phyloP scores from a whole-genome alignment of 2,797 vertebrate genomes.

The Ctenopoma multispine region DNA sequence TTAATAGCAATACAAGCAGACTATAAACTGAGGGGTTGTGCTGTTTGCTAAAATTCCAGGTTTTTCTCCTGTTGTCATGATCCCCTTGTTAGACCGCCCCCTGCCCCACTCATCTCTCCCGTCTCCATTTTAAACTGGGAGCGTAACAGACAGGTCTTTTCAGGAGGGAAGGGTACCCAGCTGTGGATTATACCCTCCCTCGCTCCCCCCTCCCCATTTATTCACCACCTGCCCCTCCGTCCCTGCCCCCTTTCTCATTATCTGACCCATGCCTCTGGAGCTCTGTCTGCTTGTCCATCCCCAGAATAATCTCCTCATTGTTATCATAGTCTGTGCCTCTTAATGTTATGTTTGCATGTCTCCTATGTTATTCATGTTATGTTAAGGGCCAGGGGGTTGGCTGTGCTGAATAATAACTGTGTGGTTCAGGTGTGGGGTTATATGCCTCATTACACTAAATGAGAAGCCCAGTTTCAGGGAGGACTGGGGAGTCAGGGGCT shows the following conservation, averaged over 20 bases:
- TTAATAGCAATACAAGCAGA: conserved; percentile 62
- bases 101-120: conserved; percentile 59
- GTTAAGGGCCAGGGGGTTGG: conserved; percentile 19
- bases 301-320: conserved; percentile 52
- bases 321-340: conserved; percentile 40
- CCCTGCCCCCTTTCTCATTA: conserved; percentile 65
- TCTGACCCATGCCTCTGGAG: conserved; percentile 61
- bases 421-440: conserved; percentile 74
- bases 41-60: conserved; percentile 63
- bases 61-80: conserved; percentile 72
- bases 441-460: conserved; percentile 72
- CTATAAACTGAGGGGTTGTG: conserved; percentile 58
- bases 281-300: conserved; percentile 30
- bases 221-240: conserved; percentile 77
- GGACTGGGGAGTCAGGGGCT: conserved; percentile 37
- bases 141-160: conserved; percentile 81
- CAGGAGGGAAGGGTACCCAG: conserved; percentile 59
- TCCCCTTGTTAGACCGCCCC: conserved; percentile 69
- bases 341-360: conserved; percentile 56
- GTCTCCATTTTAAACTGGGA: conserved; percentile 63
- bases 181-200: conserved; percentile 75
- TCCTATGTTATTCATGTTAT: conserved; percentile 36
- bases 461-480: conserved; percentile 43
- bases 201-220: conserved; percentile 69
- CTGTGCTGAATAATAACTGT: conserved; percentile 40